Base-by-base conservation (phyloP, 2,797 vertebrate genomes). In the Sebastes wilsoni region DNA sequence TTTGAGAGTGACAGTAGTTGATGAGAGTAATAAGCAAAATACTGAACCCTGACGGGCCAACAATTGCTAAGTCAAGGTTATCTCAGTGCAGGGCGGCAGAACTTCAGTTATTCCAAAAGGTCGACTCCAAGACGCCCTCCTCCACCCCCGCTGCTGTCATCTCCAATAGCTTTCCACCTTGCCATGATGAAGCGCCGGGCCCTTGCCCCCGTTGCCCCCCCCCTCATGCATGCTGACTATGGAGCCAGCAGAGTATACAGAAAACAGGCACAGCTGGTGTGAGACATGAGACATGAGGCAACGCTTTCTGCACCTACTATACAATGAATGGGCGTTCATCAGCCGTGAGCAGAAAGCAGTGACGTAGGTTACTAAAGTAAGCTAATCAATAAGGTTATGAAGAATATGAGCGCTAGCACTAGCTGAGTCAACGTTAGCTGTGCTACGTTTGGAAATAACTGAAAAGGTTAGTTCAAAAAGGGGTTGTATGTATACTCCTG, bases 141-240 rank as follows among this genome's bases (percentile, higher is more conserved):
- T 38, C 56, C 67, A 1, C 58, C 61, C 65, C 72, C 8, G 0
- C 34, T 1, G 25, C 89, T 87, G 80, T 87, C 89, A 82, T 75
- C 84, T 89, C 87, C 80, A 62, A 80, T 88, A 82, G 77, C 74
- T 79, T 66, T 82, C 83, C 87, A 66, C 81, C 77, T 73, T 56
- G 72, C 78, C 62, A 9, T 87, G 85, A 93, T 92, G 75, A 82
- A 90, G 89, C 81, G 88, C 38, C 20, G 38, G 69, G 72, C 77
- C 56, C 68, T 81, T 25, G 93, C 94, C 93, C 93, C 93, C 85
- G 13, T 20, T 4, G 72, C 93, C 93, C 95, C 94, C 94, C 94
- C 94, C 93, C 93, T 70, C 80, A 89, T 92, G 94, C 90, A 75
- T 34, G 78, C 82, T 83, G 84, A 83, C 82, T 82, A 72, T 85